These are phyloP conservation scores for Bergia puertoricense DNA, from an alignment of 92 coral and sea anemone genomes.

Conservation along the genomic window DNA sequence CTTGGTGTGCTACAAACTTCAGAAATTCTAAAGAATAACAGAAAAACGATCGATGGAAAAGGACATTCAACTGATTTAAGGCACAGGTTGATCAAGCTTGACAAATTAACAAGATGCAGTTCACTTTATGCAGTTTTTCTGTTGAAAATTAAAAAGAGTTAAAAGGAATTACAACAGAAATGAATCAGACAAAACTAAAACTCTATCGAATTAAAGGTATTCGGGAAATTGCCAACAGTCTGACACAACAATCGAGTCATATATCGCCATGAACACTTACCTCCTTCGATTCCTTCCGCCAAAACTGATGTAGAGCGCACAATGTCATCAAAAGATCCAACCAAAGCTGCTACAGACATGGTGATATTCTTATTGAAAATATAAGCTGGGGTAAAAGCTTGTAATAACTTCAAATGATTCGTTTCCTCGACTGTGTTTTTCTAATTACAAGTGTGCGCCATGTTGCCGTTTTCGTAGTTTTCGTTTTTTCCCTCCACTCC, in stretches of 20 bases:
- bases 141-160: no score
- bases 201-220: neutral
- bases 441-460: slow-evolving; percentile 50
- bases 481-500: slow-evolving; percentile 96
- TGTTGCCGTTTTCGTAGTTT: slow-evolving; percentile 59
- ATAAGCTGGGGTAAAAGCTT: neutral
- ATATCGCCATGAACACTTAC: slow-evolving; percentile 49
- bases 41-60: neutral
- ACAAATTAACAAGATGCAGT: neutral
- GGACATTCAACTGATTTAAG: neutral
- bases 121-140: neutral
- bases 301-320: slow-evolving; percentile 90
- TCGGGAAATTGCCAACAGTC: neutral
- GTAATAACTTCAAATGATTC: neutral
- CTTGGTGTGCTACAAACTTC: slow-evolving; percentile 91
- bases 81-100: neutral
- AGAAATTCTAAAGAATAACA: slow-evolving; percentile 72
- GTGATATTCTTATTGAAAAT: slow-evolving; percentile 28
- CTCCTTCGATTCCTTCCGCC: slow-evolving; percentile 98
- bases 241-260: slow-evolving; percentile 10
- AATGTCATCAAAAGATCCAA: slow-evolving; percentile 89
- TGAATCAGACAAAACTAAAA: neutral
- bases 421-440: slow-evolving; percentile 8
- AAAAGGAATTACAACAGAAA: neutral
- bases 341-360: slow-evolving; percentile 87